phyloP scores from a whole-genome alignment of 2,113 vertebrate genomes.

The Plotosus lineatus region DNA sequence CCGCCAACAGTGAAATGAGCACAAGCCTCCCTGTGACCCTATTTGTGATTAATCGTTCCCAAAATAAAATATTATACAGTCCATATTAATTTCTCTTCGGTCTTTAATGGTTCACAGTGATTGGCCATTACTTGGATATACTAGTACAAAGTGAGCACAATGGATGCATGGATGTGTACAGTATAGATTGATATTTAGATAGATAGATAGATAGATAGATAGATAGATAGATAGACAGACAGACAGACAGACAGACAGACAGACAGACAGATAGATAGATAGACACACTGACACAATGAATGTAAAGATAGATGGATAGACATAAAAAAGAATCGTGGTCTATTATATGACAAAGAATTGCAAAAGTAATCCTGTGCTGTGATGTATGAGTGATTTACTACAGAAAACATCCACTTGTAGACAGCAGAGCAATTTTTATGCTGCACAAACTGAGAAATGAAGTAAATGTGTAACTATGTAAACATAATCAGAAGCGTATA shows the following conservation, averaged over 20 bases:
- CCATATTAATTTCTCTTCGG: neutral
- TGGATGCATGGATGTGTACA: neutral
- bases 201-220: neutral
- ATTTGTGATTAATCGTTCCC: no score
- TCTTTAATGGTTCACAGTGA: neutral
- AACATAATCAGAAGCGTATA: neutral
- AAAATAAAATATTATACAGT: no score
- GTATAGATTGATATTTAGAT: neutral
- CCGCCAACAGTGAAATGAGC: no score
- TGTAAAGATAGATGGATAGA: neutral
- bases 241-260: neutral
- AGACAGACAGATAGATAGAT: neutral
- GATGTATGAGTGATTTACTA: conserved; percentile 28
- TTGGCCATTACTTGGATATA: neutral
- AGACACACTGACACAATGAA: no score
- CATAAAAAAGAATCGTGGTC: no score
- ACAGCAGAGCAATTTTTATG: conserved; percentile 54
- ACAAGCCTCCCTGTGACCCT: no score
- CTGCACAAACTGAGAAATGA: conserved; percentile 62
- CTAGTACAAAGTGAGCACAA: neutral
- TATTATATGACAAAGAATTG: conserved; percentile 16
- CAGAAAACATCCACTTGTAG: conserved; percentile 44
- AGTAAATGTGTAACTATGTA: neutral
- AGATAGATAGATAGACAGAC: neutral
- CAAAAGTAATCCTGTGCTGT: conserved; percentile 3